Conservation (phyloP, 2,113 vertebrate genomes). For the Tympanuchus pallidicinctus region DNA sequence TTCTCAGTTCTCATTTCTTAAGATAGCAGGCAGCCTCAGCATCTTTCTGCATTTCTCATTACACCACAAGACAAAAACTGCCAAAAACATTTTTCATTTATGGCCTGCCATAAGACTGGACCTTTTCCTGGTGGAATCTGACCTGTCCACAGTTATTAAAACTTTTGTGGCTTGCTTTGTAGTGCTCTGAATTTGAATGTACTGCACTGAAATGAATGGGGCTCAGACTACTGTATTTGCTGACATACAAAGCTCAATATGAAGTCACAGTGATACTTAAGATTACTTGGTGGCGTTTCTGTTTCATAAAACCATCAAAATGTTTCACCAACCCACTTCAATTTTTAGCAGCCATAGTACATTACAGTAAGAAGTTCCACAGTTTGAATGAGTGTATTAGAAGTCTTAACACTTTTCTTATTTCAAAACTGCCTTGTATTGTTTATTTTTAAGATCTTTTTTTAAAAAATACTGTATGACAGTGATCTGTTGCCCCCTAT, state of each 20-base stretch:
- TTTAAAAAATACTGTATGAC: neutral
- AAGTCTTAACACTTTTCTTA: neutral
- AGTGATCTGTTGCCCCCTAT: neutral
- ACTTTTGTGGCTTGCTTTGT: neutral
- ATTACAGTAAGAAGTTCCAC: neutral
- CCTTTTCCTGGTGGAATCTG: neutral
- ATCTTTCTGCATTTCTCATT: slow-evolving; percentile 47
- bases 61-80: neutral
- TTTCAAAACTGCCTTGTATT: neutral
- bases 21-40: neutral
- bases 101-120: neutral
- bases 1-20: slow-evolving; percentile 28
- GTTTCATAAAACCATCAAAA: neutral
- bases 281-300: neutral
- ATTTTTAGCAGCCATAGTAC: neutral
- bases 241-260: neutral
- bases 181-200: neutral
- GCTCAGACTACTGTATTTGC: neutral
- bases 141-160: neutral
- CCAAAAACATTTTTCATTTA: slow-evolving; percentile 20
- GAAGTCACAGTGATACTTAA: neutral
- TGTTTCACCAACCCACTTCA: neutral
- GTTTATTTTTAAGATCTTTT: neutral
- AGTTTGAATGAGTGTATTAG: neutral
- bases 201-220: neutral